Base-by-base conservation (phyloP, 1,140 invertebrate genomes). In the Luehdorfia chinensis region DNA sequence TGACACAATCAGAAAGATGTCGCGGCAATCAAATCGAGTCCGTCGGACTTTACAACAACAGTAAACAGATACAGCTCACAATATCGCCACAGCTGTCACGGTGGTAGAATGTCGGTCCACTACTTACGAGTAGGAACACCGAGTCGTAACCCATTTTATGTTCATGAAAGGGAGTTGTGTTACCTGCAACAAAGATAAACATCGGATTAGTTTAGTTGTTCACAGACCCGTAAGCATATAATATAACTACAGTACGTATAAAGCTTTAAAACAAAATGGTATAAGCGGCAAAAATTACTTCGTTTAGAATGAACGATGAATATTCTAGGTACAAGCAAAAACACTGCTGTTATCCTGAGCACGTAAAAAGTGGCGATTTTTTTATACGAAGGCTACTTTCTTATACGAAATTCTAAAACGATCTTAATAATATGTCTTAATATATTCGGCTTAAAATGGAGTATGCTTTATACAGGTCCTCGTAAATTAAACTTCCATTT, bases 141-240 rank as follows among this genome's bases (percentile, higher is more conserved):
- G 18, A 18, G 15, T 50, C 13, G 39, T 36, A 16, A 37, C 16
- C 9, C 16, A 37, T 39, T 43, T 41, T 31, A 30, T 31, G 16
- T 16, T 14, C 39, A 28, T 41, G 21, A 39, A 11, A 47, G 15
- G 39, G 39, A 28, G 15, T 28, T 28, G 15, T 27, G 14, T 27
- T 43, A 43, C 39, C 39, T 43, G 39, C 14, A 43, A 43, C 39
- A 43, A 43, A 43, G 39, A 30, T 14, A 43, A 30, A 43, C 39
- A 43, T 43, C 39, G 39, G 23, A 43, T 43, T 16, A 43, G 39
- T 37, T 43, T 16, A 43, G 39, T 37, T 37, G 18, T 37, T 37
- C 39, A 7, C 37, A 15, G 16, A 43, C 39, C 28, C 27, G 39
- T 28, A 30, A 15, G 39, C 27, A 9, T 3, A 30, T 9, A 30